Base-by-base conservation (phyloP, 2,888 invertebrate genomes). In the Eupelmus urozonus region DNA sequence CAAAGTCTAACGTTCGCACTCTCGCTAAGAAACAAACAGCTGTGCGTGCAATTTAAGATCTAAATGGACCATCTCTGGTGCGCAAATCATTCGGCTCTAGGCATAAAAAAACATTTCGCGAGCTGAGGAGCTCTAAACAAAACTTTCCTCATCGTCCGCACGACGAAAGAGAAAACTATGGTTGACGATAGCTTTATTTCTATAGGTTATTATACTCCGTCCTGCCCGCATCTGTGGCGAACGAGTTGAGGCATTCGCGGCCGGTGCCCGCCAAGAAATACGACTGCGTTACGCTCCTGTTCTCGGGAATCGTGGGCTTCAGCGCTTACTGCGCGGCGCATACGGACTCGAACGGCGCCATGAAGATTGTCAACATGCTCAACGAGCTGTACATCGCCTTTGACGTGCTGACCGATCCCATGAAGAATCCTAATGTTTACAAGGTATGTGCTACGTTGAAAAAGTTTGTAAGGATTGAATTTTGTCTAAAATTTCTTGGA, bases 331-430 rank as follows among this genome's bases (percentile, higher is more conserved):
- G 98, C 87, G 96, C 97, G 1, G 93, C 94, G 57, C 94, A 98
- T 89, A 96, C 97, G 0, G 98, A 98, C 89, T 95, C 97, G 5
- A 94, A 94, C 83, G 97, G 97, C 0, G 98, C 97, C 59, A 98
- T 98, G 96, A 97, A 97, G 91, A 98, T 98, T 82, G 98, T 98
- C 9, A 93, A 95, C 90, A 95, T 98, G 93, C 93, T 98, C 65
- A 98, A 98, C 90, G 95, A 96, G 87, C 92, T 98, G 81, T 98
- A 98, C 89, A 98, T 97, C 0, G 95, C 97, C 2, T 98, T 98
- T 86, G 98, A 98, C 90, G 96, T 95, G 53, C 92, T 98, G 55
- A 97, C 98, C 11, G 97, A 98, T 90, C 96, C 97, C 4, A 96
- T 95, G 87, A 94, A 95, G 84, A 97, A 98, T 90, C 96, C 97